Base-by-base conservation (phyloP, 2,888 invertebrate species). In the Hoplodrina ambigua region DNA sequence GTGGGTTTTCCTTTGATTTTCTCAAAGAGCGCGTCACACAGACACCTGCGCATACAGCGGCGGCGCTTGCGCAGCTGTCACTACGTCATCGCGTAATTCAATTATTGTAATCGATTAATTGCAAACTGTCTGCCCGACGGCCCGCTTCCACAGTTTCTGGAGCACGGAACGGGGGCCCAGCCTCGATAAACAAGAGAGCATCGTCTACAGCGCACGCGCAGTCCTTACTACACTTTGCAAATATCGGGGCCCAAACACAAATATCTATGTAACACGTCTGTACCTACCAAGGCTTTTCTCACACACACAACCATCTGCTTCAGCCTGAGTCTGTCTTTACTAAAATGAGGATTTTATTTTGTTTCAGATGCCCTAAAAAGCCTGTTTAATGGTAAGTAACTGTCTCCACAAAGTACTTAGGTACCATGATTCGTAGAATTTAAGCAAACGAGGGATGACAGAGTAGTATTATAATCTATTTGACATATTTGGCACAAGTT, bases 81-180 rank as follows among this genome's bases (percentile, higher is more conserved):
- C 90, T 90, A 91, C 94, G 94, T 94, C 94, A 93, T 88, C 88
- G 83, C 86, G 88, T 92, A 90, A 90, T 91, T 90, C 87, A 91
- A 91, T 92, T 93, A 93, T 91, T 93, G 88, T 92, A 93, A 94
- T 94, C 92, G 91, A 94, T 92, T 93, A 93, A 92, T 93, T 91
- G 90, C 87, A 90, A 90, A 92, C 90, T 88, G 91, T 93, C 90
- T 91, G 85, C 86, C 84, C 84, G 89, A 84, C 86, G 87, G 86
- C 88, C 90, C 85, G 86, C 83, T 88, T 86, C 83, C 74, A 80
- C 71, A 60, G 78, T 89, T 89, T 92, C 89, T 90, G 88, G 91
- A 90, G 83, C 89, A 85, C 81, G 65, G 84, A 86, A 80, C 83
- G 84, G 77, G 85, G 84, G 72, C 86, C 81, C 81, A 83, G 78